Evolutionary conservation across 2,113 vertebrate genomes (phyloP), one percentile per base, ranked within the genome.

Genomic region (Gopherus flavomarginatus): DNA sequence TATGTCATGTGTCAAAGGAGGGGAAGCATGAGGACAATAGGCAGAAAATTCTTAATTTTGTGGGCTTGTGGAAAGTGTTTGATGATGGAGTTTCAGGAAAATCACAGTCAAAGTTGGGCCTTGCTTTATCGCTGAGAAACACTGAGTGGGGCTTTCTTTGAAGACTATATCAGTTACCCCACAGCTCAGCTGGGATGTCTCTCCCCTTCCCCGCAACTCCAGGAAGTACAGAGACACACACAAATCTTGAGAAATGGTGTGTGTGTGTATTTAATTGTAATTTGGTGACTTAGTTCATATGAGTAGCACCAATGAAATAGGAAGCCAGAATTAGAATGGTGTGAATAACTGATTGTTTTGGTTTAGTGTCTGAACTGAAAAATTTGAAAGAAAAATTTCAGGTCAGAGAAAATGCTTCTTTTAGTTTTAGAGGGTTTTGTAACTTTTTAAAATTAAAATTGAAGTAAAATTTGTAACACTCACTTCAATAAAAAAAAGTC

Each of bases 131-230:
- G 35, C 79, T 87, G 11, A 17, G 49, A 94, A 86, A 57, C 52
- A 88, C 59, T 86, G 49, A 13, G 11, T 7, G 54, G 49, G 11
- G n/a, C 93, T 95, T 93, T 12, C 10, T 80, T 81, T 31, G 6
- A 50, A 50, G 86, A 79, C 62, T 4, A 4, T 3, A 4, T 3
- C 3, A 19, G 0, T 85, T 3, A 47, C 4, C 3, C 87, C 81
- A 12, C 1, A 84, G 38, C 8, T 84, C 44, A 53, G 4, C 35
- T 87, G 29, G 81, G 90, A 62, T 12, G 6, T 29, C 4, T 90
- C 16, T 75, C 14, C 62, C 69, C 82, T 89, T 6, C 81, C 29
- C 29, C 29, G 12, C 57, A 62, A 29, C 57, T 62, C 57, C 12
- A 31, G 29, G 12, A 62, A 31, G 57, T 62, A 29, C 57, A 62